Evolutionary conservation across 1,140 invertebrate genomes (phyloP).

Genomic region (Agrilus planipennis): DNA sequence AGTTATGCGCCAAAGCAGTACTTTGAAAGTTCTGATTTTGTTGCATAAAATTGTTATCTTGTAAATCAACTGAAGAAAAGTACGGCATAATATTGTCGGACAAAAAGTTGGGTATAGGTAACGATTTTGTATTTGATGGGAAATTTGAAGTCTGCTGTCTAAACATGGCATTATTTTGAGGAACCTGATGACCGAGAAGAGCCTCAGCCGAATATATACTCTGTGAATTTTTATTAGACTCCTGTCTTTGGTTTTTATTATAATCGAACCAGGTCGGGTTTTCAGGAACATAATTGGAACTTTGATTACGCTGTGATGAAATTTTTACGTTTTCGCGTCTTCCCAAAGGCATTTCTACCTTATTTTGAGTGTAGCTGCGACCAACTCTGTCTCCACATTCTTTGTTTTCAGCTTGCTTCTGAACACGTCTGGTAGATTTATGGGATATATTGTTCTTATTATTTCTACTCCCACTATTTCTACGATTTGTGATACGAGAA

Average conservation of each 20-base stretch:
- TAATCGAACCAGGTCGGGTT: not conserved
- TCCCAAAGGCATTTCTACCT: not conserved
- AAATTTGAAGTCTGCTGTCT: slow-evolving; percentile 22
- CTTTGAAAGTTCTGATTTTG: slow-evolving; percentile 23
- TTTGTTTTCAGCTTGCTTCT: slow-evolving; percentile 9
- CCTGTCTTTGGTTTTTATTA: slow-evolving; percentile 9
- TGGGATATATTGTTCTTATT: slow-evolving; percentile 8
- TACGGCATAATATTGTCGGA: slow-evolving; percentile 25
- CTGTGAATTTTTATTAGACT: slow-evolving; percentile 14
- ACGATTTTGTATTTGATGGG: slow-evolving; percentile 15
- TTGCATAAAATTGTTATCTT: slow-evolving; percentile 21
- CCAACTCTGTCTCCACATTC: not conserved
- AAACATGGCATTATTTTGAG: slow-evolving; percentile 7
- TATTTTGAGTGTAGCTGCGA: not conserved
- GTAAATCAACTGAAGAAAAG: slow-evolving; percentile 25
- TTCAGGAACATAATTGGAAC: not conserved
- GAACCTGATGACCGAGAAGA: slow-evolving; percentile 36
- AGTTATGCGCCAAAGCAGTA: slow-evolving; percentile 19
- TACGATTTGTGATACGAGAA: slow-evolving; percentile 14
- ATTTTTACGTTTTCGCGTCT: not conserved
- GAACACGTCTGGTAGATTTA: slow-evolving; percentile 8
- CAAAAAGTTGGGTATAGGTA: slow-evolving; percentile 19
- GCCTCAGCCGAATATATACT: slow-evolving; percentile 50
- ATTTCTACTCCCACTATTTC: slow-evolving; percentile 20
- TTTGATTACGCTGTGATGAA: not conserved